These are phyloP conservation scores for Athene noctua DNA, from an alignment of 2,113 vertebrate genomes.

Conservation along the genomic window DNA sequence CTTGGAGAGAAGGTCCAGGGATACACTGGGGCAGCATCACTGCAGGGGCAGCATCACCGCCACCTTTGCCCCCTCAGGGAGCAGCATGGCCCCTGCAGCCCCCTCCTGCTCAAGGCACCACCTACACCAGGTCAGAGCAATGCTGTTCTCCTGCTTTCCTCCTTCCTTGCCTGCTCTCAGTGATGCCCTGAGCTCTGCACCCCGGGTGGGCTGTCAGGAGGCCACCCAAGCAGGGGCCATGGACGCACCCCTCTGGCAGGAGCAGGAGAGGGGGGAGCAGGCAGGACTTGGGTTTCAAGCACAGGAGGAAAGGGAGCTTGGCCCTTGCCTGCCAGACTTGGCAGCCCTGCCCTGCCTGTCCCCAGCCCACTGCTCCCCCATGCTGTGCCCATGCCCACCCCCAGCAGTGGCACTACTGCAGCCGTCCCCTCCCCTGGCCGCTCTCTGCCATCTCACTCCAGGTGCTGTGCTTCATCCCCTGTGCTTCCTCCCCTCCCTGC, in stretches of 20 bases:
- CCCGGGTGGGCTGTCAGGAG: neutral
- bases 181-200: neutral
- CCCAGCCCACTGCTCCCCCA: neutral
- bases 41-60: neutral
- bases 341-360: neutral
- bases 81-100: neutral
- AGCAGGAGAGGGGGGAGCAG: neutral
- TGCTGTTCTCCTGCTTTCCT: neutral
- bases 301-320: neutral
- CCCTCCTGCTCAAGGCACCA: neutral
- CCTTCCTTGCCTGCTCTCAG: neutral
- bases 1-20: neutral
- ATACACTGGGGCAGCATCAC: neutral
- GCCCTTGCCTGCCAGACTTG: accelerated
- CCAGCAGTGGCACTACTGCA: neutral
- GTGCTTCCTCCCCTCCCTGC: neutral
- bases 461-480: neutral
- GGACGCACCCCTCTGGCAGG: neutral
- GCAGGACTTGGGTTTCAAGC: neutral
- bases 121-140: neutral
- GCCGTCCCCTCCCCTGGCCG: neutral
- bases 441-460: neutral
- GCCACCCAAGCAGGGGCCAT: neutral
- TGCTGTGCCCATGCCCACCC: neutral
- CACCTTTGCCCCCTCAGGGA: neutral